Conservation (phyloP, 2,113 vertebrate species). For the Lichenostomus cassidix region DNA sequence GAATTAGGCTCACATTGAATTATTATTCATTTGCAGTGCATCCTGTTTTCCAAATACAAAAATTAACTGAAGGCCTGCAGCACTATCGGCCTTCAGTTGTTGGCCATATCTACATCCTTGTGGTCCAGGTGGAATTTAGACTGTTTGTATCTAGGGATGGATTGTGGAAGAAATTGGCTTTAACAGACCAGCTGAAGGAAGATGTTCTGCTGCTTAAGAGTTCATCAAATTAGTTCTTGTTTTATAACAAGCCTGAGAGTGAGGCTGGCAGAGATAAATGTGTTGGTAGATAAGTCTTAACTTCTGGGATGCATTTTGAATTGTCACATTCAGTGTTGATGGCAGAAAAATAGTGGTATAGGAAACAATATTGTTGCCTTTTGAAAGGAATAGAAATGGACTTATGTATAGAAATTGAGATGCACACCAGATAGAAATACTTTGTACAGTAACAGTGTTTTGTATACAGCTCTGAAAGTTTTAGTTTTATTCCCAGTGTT, state of each 20-base stretch:
- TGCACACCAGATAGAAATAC: not conserved
- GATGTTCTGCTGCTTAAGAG: not conserved
- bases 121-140: not conserved
- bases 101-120: not conserved
- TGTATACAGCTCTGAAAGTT: not conserved
- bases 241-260: not conserved
- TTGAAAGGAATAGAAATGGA: not conserved
- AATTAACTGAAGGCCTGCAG: not conserved
- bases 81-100: not conserved
- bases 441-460: not conserved
- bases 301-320: not conserved
- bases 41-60: slow-evolving; percentile 49
- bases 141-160: not conserved
- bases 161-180: not conserved
- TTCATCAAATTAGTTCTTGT: not conserved
- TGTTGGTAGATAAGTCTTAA: not conserved
- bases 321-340: not conserved
- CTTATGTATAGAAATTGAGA: not conserved
- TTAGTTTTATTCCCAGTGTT: not conserved
- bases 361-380: not conserved
- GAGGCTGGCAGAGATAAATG: not conserved
- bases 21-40: slow-evolving; percentile 36
- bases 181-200: not conserved
- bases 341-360: not conserved
- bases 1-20: slow-evolving; percentile 54